Percentiles rank a stretch among this genome's conserved stretches.
phyloP scores from a whole-genome alignment of 23 tunicate species.

The Botrylloides violaceus region DNA sequence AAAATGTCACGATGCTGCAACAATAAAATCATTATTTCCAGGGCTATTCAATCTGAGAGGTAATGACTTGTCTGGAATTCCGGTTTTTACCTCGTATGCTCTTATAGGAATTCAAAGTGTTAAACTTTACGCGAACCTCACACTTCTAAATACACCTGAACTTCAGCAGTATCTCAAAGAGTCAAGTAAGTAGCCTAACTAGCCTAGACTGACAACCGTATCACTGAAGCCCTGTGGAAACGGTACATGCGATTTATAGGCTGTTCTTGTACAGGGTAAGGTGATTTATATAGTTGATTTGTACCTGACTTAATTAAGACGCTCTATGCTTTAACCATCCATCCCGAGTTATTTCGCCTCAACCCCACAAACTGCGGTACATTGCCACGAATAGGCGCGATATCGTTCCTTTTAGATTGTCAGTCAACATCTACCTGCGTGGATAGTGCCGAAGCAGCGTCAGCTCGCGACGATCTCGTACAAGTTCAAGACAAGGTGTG shows the following conservation, averaged over 20 bases:
- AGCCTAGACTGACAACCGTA: no score
- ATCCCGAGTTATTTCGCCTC: no score
- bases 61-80: slow-evolving; percentile 73
- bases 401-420: background rate
- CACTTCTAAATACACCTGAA: background rate
- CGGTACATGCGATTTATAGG: no score
- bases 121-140: background rate
- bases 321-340: no score
- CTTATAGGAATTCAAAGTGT: background rate
- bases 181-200: slow-evolving; percentile 1
- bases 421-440: slow-evolving; percentile 3
- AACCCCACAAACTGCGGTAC: no score
- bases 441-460: background rate
- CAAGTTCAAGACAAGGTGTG: slow-evolving; percentile 24
- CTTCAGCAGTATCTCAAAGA: background rate
- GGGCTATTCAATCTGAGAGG: slow-evolving; percentile 95
- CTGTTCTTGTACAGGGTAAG: no score
- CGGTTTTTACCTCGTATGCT: slow-evolving; percentile 85
- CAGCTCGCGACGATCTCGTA: slow-evolving; percentile 6
- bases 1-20: no score
- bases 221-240: no score
- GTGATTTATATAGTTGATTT: no score
- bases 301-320: no score
- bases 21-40: slow-evolving; percentile 9
- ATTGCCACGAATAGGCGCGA: no score